Evolutionary conservation across 2,113 vertebrate genomes (phyloP), one percentile per base, ranked within the genome.

Genomic region (Bubo bubo): DNA sequence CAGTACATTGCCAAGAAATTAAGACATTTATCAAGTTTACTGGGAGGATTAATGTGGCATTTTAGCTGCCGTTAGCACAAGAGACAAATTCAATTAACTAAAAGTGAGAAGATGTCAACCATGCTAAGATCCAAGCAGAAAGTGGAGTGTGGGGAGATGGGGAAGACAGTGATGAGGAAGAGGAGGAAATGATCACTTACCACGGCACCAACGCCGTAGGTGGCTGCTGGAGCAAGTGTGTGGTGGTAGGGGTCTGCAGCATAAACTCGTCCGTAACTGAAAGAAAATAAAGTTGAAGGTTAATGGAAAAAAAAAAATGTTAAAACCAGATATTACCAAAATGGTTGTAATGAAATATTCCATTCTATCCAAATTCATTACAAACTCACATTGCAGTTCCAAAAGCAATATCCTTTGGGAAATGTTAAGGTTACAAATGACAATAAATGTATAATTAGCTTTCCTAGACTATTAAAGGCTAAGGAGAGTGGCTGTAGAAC

Each of bases 201-300:
- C 99, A 99, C 98, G 99, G 99, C 98, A 99, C 99, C 99, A 99
- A 99, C 98, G 99, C 99, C 99, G 99, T 99, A 99, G 99, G 99
- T 98, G 99, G 99, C 98, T 99, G 99, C 99, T 99, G 99, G 99
- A 99, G 99, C 98, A 99, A 99, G 99, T 99, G 99, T 98, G 99
- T 99, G 99, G 99, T 99, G 99, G 99, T 99, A 99, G 99, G 99
- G 99, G 99, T 99, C 99, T 98, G 99, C 99, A 99, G 99, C 99
- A 99, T 99, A 99, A 99, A 99, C 99, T 99, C 99, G 98, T 99
- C 99, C 99, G 98, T 99, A 99, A 99, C 99, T 99, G 98, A 63
- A 98, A 98, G 88, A 97, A 97, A 96, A 95, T 19, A 95, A n/a
- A 96, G 86, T 64, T 67, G 74, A 68, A 91, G 75, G 87, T 96